Percentiles rank a stretch among this genome's conserved stretches.
Conservation (phyloP, 2,888 invertebrate species). For the Nipponacmea schrenckii region DNA sequence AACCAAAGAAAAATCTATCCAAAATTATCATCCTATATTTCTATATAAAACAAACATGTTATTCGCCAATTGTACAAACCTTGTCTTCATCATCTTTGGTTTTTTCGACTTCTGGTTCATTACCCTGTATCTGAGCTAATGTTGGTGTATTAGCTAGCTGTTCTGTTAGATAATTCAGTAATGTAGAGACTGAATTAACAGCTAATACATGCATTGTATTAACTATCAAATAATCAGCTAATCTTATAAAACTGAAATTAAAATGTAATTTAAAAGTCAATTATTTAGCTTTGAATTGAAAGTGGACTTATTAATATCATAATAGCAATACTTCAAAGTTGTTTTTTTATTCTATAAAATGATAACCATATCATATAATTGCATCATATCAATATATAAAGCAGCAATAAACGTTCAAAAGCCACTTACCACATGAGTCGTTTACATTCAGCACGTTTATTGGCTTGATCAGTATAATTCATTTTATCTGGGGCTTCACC, state of each 20-base stretch:
- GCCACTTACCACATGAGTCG: conserved; percentile 78
- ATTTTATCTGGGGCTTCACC: conserved; percentile 73
- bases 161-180: conserved; percentile 66
- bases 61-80: too few species aligned
- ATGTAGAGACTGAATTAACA: conserved; percentile 67
- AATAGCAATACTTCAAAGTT: too few species aligned
- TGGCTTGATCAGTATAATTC: conserved; percentile 88
- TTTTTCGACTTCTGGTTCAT: conserved; percentile 19
- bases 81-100: background rate
- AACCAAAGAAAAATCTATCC: conserved; percentile 2
- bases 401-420: too few species aligned
- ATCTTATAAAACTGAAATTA: conserved; percentile 66
- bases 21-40: too few species aligned
- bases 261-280: too few species aligned
- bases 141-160: conserved; percentile 67
- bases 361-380: too few species aligned
- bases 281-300: too few species aligned
- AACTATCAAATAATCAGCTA: conserved; percentile 68
- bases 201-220: conserved; percentile 69
- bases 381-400: too few species aligned
- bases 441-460: conserved; percentile 83
- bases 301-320: too few species aligned
- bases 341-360: too few species aligned
- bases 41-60: background rate
- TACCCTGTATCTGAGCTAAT: conserved; percentile 61